phyloP scores from a whole-genome alignment of 2,888 invertebrate species.

The Callinectes sapidus region DNA sequence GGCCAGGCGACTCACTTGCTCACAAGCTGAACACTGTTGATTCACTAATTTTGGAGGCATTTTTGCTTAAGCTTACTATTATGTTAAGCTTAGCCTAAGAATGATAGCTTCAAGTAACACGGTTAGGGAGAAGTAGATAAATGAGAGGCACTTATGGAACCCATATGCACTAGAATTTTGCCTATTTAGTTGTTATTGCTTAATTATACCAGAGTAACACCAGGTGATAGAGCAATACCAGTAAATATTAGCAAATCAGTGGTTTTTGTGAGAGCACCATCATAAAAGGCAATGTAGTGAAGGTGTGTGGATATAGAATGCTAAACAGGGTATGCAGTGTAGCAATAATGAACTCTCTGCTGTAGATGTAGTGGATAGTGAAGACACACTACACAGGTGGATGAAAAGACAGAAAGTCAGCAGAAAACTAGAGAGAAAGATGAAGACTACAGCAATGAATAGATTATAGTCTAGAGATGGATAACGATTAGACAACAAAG shows the following conservation, averaged over 20 bases:
- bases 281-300: background rate
- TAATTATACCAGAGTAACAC: background rate
- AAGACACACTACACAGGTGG: background rate
- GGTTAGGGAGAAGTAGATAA: background rate
- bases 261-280: background rate
- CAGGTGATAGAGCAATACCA: background rate
- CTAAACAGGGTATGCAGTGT: background rate
- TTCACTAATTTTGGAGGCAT: constrained; percentile 28
- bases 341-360: background rate
- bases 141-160: background rate
- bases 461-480: too few species aligned
- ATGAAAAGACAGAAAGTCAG: background rate
- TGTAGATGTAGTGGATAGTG: background rate
- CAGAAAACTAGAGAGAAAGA: background rate
- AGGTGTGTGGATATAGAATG: background rate
- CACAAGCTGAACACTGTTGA: constrained; percentile 22
- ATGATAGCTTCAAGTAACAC: constrained; percentile 22
- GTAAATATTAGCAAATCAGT: background rate
- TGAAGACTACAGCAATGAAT: too few species aligned
- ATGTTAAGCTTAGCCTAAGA: constrained; percentile 31
- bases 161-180: background rate
- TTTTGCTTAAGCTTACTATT: constrained; percentile 5
- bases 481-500: too few species aligned
- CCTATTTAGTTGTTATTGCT: background rate
- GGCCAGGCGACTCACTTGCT: background rate